Conservation (phyloP, 2,113 vertebrate genomes). For the Seriola rivoliana region DNA sequence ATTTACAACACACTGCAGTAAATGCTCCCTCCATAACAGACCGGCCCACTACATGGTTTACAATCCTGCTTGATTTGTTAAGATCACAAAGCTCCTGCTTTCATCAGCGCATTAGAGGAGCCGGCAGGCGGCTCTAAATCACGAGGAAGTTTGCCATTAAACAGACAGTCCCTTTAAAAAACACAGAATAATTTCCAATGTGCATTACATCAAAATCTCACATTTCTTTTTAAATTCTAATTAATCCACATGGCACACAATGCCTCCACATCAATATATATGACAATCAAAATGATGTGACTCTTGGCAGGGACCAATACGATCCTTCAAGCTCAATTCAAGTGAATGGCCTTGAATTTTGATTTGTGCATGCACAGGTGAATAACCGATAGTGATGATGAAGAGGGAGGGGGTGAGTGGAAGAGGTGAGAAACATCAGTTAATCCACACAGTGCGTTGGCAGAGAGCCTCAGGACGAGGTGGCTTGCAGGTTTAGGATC, state of each 20-base stretch:
- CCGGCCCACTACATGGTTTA: slow-evolving; percentile 32
- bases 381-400: slow-evolving; percentile 36
- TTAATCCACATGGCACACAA: slow-evolving; percentile 61
- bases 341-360: slow-evolving; percentile 29
- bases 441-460: slow-evolving; percentile 48
- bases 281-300: slow-evolving; percentile 46
- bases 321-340: slow-evolving; percentile 20
- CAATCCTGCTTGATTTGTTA: slow-evolving; percentile 49
- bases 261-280: slow-evolving; percentile 57
- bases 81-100: slow-evolving; percentile 43
- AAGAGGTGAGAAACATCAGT: slow-evolving; percentile 30
- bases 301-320: neutral
- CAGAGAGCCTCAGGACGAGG: neutral
- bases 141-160: slow-evolving; percentile 9
- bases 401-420: neutral
- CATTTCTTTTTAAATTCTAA: slow-evolving; percentile 34
- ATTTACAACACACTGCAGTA: slow-evolving; percentile 70
- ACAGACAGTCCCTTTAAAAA: slow-evolving; percentile 36
- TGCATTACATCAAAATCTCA: slow-evolving; percentile 53
- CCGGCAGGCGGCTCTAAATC: slow-evolving; percentile 45
- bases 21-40: slow-evolving; percentile 37
- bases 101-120: slow-evolving; percentile 5
- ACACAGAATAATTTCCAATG: slow-evolving; percentile 41
- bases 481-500: slow-evolving; percentile 25
- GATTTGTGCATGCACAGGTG: slow-evolving; percentile 58